Percentiles rank a stretch among this genome's conserved stretches.
phyloP scores from a whole-genome alignment of 1,140 invertebrate species.

The Teleogryllus occipitalis region DNA sequence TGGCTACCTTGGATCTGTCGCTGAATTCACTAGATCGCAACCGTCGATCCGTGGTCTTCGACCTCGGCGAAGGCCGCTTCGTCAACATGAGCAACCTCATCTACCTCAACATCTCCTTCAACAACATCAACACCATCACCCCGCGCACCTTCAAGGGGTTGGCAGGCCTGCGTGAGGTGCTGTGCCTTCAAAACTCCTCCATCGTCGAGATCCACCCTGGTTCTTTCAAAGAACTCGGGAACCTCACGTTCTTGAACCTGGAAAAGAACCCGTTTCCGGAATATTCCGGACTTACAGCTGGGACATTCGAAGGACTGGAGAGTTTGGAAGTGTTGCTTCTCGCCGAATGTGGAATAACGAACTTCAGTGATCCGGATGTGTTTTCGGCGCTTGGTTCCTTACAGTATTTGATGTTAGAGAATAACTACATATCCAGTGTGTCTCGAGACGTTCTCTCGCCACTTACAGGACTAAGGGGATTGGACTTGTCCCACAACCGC shows the following conservation, averaged over 20 bases:
- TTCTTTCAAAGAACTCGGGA: constrained; percentile 37
- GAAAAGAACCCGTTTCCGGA: constrained; percentile 42
- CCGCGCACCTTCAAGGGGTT: constrained; percentile 41
- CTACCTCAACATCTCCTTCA: constrained; percentile 40
- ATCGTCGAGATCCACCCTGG: constrained; percentile 38
- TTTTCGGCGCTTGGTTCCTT: constrained; percentile 42
- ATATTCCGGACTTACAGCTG: constrained; percentile 33
- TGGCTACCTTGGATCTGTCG: constrained; percentile 41
- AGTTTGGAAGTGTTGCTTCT: constrained; percentile 41
- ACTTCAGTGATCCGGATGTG: constrained; percentile 37
- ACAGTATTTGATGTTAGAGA: background rate
- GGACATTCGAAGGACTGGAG: constrained; percentile 40
- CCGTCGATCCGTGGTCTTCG: constrained; percentile 36
- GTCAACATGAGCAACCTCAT: constrained; percentile 33
- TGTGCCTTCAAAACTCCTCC: constrained; percentile 42
- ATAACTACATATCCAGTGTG: background rate
- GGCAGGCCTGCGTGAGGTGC: constrained; percentile 34
- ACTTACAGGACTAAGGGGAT: background rate
- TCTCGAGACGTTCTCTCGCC: background rate
- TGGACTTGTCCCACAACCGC: constrained; percentile 6
- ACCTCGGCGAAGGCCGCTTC: constrained; percentile 19
- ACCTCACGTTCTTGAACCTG: constrained; percentile 42
- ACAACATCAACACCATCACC: constrained; percentile 39
- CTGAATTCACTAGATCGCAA: constrained; percentile 36
- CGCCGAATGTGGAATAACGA: constrained; percentile 40